Evolutionary conservation across 2,888 invertebrate genomes (phyloP).

Genomic region (Acanthosepion esculentum): DNA sequence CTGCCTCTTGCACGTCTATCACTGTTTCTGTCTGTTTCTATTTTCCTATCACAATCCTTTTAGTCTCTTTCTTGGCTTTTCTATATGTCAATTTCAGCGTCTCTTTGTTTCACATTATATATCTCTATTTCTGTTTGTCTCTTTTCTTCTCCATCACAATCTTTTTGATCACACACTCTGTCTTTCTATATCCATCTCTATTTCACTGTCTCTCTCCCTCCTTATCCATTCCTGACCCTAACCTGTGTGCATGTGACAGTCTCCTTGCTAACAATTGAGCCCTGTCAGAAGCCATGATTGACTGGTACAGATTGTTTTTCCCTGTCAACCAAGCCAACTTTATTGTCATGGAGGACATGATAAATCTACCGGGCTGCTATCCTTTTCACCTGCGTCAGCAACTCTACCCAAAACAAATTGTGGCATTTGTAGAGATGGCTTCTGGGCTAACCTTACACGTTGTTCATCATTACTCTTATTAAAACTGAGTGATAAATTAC

Average conservation of each 20-base stretch:
- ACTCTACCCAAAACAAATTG: too few relatives aligned
- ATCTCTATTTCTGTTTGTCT: too few relatives aligned
- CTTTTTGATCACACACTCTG: too few relatives aligned
- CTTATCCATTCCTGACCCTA: background rate
- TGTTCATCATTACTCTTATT: background rate
- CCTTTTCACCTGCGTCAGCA: background rate
- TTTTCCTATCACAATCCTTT: too few relatives aligned
- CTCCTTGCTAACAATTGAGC: conserved; percentile 3
- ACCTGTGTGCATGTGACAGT: background rate
- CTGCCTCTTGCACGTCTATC: too few relatives aligned
- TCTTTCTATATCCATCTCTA: too few relatives aligned
- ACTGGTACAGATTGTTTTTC: background rate
- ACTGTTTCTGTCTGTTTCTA: too few relatives aligned
- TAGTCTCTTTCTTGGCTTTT: too few relatives aligned
- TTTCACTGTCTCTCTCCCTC: background rate
- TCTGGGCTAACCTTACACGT: background rate
- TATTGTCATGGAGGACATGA: background rate
- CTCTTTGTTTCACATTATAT: too few relatives aligned
- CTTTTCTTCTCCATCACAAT: too few relatives aligned
- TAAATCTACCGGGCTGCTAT: background rate
- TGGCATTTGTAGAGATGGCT: background rate
- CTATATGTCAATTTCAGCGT: too few relatives aligned
- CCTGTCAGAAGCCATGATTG: background rate
- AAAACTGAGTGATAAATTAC: background rate
- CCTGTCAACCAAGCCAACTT: background rate